Base-by-base conservation (phyloP, 2,797 vertebrate species). In the Hypotaenidia okinawae region DNA sequence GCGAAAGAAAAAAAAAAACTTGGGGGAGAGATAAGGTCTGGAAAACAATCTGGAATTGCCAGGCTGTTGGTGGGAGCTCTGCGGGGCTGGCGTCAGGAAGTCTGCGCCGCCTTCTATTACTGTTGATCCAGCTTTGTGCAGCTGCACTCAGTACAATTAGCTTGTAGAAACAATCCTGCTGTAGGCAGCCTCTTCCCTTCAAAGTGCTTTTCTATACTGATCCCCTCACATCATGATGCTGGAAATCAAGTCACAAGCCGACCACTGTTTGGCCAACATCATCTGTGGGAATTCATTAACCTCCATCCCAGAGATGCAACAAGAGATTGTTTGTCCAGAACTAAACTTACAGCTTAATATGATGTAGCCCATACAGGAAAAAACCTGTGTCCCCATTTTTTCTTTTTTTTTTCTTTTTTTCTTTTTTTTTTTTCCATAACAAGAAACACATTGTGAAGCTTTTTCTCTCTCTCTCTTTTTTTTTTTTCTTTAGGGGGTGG, bases 51-150 rank as follows among this genome's bases (percentile, higher is more conserved):
- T 97, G 95, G 95, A 97, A 97, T 97, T 96, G 98, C 97, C 98
- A 96, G 97, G 97, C 95, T 97, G 97, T 96, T 97, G 98, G 95
- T 97, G 98, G 97, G 98, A 98, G 98, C 97, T 97, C 98, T 97
- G 96, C 97, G 96, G 98, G 97, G 98, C 97, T 98, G 99, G 98
- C 98, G 99, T 98, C 98, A 95, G 97, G 58, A 96, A 98, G 98
- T 99, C 98, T 98, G 98, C 89, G 93, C 96, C 97, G 96, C 97
- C 97, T 97, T 97, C 97, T 97, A 96, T 97, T 95, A 96, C 98
- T 97, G 97, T 97, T 97, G 98, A 97, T 98, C 98, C 98, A 98
- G 97, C 98, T 98, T 97, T 96, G 94, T 97, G 97, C 98, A 98
- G 98, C 98, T 98, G 98, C 97, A 97, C 97, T 96, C 97, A 95